These are phyloP conservation scores for Sebastes minor DNA, from an alignment of 2,797 vertebrate species.

Conservation along the genomic window DNA sequence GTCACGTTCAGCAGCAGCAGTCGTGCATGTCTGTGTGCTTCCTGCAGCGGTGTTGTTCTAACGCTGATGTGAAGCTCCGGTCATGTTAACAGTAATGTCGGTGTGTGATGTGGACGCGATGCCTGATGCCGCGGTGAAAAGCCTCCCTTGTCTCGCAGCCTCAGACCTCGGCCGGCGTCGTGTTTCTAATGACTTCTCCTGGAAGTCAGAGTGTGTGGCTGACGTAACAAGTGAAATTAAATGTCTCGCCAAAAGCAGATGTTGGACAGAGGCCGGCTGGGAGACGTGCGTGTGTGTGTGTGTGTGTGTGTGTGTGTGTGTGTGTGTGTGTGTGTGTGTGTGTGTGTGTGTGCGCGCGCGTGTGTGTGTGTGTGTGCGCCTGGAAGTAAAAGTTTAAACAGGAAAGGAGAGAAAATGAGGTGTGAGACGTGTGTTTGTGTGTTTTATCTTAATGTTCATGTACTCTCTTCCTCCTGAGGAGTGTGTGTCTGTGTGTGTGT, in stretches of 20 bases:
- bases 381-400: slow-evolving; percentile 27
- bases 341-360: not conserved
- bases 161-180: slow-evolving; percentile 41
- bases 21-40: not conserved
- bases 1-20: not conserved
- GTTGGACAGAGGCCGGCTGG: slow-evolving; percentile 36
- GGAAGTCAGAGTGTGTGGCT: slow-evolving; percentile 43
- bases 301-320: not conserved
- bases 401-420: slow-evolving; percentile 17
- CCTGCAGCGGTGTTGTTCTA: not conserved
- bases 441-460: not conserved
- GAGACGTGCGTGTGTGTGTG: not conserved
- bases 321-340: not conserved
- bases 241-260: slow-evolving; percentile 64
- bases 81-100: not conserved
- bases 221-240: slow-evolving; percentile 61
- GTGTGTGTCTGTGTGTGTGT: not conserved
- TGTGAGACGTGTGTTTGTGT: slow-evolving; percentile 1
- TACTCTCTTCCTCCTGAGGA: no score
- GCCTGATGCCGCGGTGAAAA: slow-evolving; percentile 32
- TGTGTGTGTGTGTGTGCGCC: not conserved
- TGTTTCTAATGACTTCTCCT: slow-evolving; percentile 58
- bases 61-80: not conserved
- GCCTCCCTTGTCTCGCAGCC: slow-evolving; percentile 62
- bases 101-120: not conserved